Evolutionary conservation across 2,797 vertebrate genomes (phyloP), one percentile per base, ranked within the genome.

Genomic region (Acrossocheilus fasciatus): DNA sequence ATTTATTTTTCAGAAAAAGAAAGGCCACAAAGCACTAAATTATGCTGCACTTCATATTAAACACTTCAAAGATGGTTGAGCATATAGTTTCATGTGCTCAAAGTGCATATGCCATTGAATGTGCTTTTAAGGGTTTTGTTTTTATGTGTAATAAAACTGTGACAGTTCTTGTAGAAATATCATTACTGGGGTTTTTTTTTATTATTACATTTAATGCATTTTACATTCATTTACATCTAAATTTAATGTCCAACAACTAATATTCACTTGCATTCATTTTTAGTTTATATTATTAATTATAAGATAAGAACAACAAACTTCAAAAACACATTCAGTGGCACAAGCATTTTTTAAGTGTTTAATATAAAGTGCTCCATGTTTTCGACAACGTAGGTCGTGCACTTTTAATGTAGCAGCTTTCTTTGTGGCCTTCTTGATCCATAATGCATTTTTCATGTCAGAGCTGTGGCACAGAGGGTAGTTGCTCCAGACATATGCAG

Each of bases 371-470:
- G 52, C 34, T 78, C 6, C 20, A 6, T 57, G 75, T 9, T 77
- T 52, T 57, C 26, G 45, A 34, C 30, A 20, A 52, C 11, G 20
- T 57, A 1, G 18, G 30, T n/a, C 3, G 6, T 39, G 18, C 17
- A 77, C 30, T 77, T 62, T 79, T 79, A 62, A 43, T 18, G 36
- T n/a, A 64, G 23, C 15, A 80, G 36, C 74, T 64, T 64, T n/a
- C n/a, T 80, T 80, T 64, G n/a, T 80, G 39, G 77, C 39, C 57
- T 26, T 47, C 7, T 43, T 80, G 77, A 43, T 80, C 39, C 41
- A 47, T 80, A 80, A 66, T 80, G 59, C 59, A 80, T 78, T 39
- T 59, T 78, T 78, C 54, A 64, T 80, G 39, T 80, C 15, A 43
- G 4, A 80, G 57, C 59, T 64, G 57, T 81, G 59, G 41, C 59